Conservation (phyloP, 2,113 vertebrate genomes). For the Dryoscopus gambensis region DNA sequence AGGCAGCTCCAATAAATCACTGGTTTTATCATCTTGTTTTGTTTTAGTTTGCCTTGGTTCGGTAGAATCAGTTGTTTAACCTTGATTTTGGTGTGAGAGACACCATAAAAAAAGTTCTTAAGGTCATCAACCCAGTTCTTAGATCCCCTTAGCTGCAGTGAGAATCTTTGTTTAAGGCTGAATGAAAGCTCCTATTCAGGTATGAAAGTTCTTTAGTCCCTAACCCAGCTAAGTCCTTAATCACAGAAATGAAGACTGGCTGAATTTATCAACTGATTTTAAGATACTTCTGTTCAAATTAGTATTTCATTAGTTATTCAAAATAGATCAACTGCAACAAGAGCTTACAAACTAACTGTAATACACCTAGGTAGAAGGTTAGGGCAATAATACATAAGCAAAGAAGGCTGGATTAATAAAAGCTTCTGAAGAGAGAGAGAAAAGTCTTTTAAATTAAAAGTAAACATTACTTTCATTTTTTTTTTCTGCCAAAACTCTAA, state of each 20-base stretch:
- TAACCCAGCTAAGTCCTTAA: neutral
- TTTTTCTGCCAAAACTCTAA: neutral
- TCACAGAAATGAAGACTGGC: neutral
- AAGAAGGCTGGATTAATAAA: neutral
- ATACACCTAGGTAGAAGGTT: neutral
- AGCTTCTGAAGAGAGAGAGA: neutral
- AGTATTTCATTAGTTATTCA: constrained; percentile 8
- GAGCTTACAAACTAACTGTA: neutral
- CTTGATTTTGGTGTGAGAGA: neutral
- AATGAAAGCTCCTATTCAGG: neutral
- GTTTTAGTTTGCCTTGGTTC: neutral
- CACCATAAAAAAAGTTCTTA: neutral
- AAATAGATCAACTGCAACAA: neutral
- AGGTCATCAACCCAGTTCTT: neutral
- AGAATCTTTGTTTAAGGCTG: neutral
- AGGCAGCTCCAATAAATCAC: neutral
- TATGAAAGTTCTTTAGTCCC: neutral
- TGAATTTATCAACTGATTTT: neutral
- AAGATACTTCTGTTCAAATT: neutral
- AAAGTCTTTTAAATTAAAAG: constrained; percentile 11
- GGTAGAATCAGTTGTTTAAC: neutral
- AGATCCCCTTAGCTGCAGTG: neutral
- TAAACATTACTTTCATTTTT: neutral
- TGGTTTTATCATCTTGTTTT: neutral
- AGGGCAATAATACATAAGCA: neutral